These are phyloP conservation scores for Pogonocichla stellata DNA, from an alignment of 2,113 vertebrate species.

Conservation along the genomic window DNA sequence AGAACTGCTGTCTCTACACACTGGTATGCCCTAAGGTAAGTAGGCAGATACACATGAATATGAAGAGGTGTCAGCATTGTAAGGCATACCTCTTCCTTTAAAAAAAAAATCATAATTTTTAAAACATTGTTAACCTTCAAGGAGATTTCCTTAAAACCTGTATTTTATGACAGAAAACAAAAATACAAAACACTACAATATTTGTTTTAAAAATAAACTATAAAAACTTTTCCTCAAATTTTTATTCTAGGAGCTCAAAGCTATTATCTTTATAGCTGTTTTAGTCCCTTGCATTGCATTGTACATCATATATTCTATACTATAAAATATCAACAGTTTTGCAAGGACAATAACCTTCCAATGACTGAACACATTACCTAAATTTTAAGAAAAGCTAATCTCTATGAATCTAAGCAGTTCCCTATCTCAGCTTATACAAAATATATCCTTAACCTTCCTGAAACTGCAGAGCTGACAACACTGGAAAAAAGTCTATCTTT, in stretches of 20 bases:
- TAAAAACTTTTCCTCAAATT: background rate
- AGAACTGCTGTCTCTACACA: background rate
- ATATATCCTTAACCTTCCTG: background rate
- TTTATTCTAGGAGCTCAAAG: background rate
- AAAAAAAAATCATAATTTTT: background rate
- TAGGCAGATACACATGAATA: background rate
- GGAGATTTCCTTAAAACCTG: background rate
- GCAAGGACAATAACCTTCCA: background rate
- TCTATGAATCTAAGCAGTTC: background rate
- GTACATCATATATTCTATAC: background rate
- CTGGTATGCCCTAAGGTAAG: fast-evolving
- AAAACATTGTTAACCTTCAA: background rate
- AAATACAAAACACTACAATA: background rate
- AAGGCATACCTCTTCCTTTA: background rate
- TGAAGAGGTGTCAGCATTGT: background rate
- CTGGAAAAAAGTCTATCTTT: background rate
- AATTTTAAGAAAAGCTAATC: background rate
- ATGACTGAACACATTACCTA: background rate
- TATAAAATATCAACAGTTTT: background rate
- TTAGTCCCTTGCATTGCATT: background rate
- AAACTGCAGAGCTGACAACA: background rate
- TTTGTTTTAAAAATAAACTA: background rate
- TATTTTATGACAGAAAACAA: background rate
- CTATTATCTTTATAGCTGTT: background rate
- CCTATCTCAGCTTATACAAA: background rate